These are phyloP conservation scores for Leuctra nigra DNA, from an alignment of 2,888 invertebrate species.

Conservation along the genomic window DNA sequence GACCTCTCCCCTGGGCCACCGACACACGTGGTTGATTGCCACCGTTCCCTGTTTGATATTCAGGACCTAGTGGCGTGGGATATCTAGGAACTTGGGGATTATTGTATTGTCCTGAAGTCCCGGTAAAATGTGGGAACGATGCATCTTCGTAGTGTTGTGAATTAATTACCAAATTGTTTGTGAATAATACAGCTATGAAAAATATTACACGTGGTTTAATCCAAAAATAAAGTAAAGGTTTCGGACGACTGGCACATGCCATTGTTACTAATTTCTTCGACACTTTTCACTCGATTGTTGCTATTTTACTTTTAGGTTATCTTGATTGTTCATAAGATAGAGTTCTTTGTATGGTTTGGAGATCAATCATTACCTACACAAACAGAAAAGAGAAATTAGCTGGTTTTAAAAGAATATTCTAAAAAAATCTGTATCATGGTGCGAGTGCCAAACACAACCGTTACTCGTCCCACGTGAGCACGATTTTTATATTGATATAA, in stretches of 20 bases:
- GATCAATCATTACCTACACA: conserved; percentile 6
- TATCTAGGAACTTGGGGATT: not conserved
- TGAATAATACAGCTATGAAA: not conserved
- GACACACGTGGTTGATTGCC: not conserved
- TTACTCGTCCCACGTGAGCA: too few species aligned
- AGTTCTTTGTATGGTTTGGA: not conserved
- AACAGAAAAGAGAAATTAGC: not conserved
- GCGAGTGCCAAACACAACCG: too few species aligned
- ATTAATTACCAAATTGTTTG: not conserved
- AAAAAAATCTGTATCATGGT: too few species aligned
- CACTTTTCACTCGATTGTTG: not conserved
- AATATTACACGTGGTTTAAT: conserved; percentile 6
- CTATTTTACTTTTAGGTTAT: not conserved
- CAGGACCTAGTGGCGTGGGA: not conserved
- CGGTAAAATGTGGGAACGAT: conserved; percentile 13
- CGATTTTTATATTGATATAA: too few species aligned
- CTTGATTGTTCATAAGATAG: not conserved
- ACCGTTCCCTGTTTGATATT: not conserved
- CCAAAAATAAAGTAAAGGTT: conserved; percentile 10
- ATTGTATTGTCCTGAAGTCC: conserved; percentile 10
- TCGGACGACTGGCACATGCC: conserved; percentile 10
- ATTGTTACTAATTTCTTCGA: not conserved
- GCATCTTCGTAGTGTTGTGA: conserved; percentile 12
- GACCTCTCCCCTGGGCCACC: not conserved
- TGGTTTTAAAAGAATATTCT: too few species aligned